Percentiles rank a stretch among this genome's conserved stretches.
These are phyloP conservation scores for Furcifer pardalis DNA, from an alignment of 2,797 vertebrate genomes.

Conservation along the genomic window DNA sequence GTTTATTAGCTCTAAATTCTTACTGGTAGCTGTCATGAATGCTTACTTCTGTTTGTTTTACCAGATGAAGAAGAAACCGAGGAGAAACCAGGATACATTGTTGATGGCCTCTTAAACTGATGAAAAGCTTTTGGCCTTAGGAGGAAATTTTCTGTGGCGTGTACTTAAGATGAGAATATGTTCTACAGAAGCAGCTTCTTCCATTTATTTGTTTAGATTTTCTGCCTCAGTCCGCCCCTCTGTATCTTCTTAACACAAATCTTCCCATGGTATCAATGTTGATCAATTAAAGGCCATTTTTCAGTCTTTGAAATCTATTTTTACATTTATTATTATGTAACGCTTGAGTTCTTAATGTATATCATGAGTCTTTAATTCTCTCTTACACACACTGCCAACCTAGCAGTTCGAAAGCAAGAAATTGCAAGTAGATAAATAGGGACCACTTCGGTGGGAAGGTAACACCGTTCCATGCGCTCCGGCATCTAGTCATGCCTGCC, in stretches of 20 bases:
- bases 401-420: no score
- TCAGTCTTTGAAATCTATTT: constrained; percentile 5
- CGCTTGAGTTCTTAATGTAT: neutral
- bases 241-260: neutral
- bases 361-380: neutral
- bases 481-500: no score
- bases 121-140: constrained; percentile 59
- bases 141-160: constrained; percentile 10
- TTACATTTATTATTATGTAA: neutral
- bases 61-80: constrained; percentile 67
- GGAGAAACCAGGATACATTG: constrained; percentile 61
- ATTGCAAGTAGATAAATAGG: no score
- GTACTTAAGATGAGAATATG: constrained; percentile 24
- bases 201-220: neutral
- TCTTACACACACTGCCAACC: no score
- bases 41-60: constrained; percentile 46
- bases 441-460: no score
- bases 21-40: neutral
- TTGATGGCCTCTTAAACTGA: constrained; percentile 61
- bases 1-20: neutral
- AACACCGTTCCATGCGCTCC: no score
- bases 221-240: neutral
- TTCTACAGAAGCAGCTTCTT: constrained; percentile 13
- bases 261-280: constrained; percentile 11
- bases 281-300: constrained; percentile 3